Evolutionary conservation across 1,140 invertebrate species (phyloP).

Genomic region (Camponotus pennsylvanicus): DNA sequence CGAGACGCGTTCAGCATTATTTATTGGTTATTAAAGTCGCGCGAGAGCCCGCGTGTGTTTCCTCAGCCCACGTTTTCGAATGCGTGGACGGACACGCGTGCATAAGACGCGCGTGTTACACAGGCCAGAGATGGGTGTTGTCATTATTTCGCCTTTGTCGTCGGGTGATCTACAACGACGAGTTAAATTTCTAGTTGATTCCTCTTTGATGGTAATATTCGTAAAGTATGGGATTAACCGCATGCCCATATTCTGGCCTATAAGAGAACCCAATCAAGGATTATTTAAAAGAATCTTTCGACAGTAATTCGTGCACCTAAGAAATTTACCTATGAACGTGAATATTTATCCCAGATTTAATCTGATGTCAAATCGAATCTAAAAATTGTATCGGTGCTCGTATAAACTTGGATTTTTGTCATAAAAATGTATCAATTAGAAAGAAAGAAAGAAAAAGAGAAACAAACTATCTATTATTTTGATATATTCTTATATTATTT

Average conservation of each 20-base stretch:
- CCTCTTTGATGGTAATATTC: constrained; percentile 25
- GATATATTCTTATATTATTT: neutral
- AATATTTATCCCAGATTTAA: constrained; percentile 5
- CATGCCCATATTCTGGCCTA: neutral
- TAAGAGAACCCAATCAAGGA: neutral
- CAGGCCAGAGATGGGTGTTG: neutral
- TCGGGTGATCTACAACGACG: constrained; percentile 57
- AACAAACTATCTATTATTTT: neutral
- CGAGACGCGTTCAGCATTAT: constrained; percentile 76
- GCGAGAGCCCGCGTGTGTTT: constrained; percentile 16
- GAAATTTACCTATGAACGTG: neutral
- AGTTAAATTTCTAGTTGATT: constrained; percentile 21
- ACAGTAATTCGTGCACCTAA: neutral
- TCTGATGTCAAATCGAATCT: neutral
- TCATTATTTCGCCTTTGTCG: constrained; percentile 60
- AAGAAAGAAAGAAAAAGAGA: too few species aligned
- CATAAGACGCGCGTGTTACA: constrained; percentile 21
- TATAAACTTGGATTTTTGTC: neutral
- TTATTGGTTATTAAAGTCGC: constrained; percentile 77
- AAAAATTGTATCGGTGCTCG: neutral
- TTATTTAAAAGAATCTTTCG: neutral
- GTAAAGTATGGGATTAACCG: constrained; percentile 65
- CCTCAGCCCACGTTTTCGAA: constrained; percentile 8
- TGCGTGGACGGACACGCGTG: neutral
- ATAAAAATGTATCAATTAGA: constrained; percentile 7